These are phyloP conservation scores for Aspidoscelis tigris DNA, from an alignment of 2,113 vertebrate genomes.

Conservation along the genomic window DNA sequence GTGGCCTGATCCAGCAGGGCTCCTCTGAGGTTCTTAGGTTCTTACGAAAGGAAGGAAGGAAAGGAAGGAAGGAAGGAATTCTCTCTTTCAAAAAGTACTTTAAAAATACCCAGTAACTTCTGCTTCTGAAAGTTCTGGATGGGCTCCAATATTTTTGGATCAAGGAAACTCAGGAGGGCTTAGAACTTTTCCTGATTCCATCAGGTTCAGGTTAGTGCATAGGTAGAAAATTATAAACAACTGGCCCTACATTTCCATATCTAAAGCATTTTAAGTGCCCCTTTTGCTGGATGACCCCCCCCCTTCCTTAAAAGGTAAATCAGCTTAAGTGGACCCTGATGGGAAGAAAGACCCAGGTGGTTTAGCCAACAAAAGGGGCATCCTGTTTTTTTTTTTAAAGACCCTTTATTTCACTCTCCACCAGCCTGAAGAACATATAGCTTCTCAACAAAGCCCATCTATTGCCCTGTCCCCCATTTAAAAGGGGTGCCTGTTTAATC, in stretches of 20 bases:
- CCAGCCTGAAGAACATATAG: not conserved
- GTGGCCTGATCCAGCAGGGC: no score
- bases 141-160: constrained; percentile 70
- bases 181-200: constrained; percentile 69
- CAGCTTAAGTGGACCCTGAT: constrained; percentile 60
- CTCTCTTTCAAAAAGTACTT: not conserved
- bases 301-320: constrained; percentile 54
- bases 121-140: constrained; percentile 71
- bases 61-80: not conserved
- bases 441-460: not conserved
- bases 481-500: no score
- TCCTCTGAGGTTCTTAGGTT: no score
- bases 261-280: constrained; percentile 68
- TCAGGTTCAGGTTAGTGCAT: constrained; percentile 77
- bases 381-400: constrained; percentile 15
- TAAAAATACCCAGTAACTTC: constrained; percentile 42
- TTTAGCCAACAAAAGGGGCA: constrained; percentile 28
- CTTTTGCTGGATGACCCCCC: not conserved
- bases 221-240: constrained; percentile 81
- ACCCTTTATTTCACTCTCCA: not conserved
- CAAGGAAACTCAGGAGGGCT: constrained; percentile 59
- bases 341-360: constrained; percentile 65
- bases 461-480: no score
- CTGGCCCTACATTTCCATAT: constrained; percentile 77
- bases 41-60: not conserved